Base-by-base conservation (phyloP, 2,888 invertebrate genomes). In the Ligdia adustata region DNA sequence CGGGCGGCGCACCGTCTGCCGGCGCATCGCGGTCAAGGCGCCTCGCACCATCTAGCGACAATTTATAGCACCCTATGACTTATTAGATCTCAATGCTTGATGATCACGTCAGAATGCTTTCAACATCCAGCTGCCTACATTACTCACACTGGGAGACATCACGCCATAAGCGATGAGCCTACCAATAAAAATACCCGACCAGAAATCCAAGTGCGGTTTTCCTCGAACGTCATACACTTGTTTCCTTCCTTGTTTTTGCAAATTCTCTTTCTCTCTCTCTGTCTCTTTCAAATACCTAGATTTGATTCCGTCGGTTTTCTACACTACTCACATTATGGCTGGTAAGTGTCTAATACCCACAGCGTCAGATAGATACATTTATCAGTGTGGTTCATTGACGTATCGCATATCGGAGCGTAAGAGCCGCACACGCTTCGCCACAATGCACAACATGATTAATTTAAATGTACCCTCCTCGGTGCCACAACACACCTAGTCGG, bases 1-100 rank as follows among this genome's bases (percentile, higher is more conserved):
- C n/a, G n/a, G 46, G 66, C 54, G 47, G 29, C 47, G 59, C 22
- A 52, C 64, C 46, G 69, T 69, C 71, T 71, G 52, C 62, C 51
- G 59, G n/a, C 46, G 41, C 56, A 55, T 55, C 61, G 65, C 66
- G 64, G 64, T 62, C 71, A 64, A 64, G 71, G 68, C 61, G 51
- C 50, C 24, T 26, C 50, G 42, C 52, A 51, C 46, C 49, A 51
- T 34, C 51, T 56, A 49, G 49, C 20, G 32, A 44, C 53, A 20
- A 51, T 48, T 42, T 41, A 53, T 29, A 47, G 39, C 50, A 29
- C 6, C 51, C 39, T 48, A 42, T 50, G 35, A 53, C 27, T 48
- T 55, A 52, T 48, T 50, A 42, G 27, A 42, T 40, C 34, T 18
- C 37, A 18, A 1, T 40, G 28, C 27, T 41, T 31, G 31, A 46